Percentiles rank a stretch among this genome's conserved stretches.
phyloP scores from a whole-genome alignment of 2,888 invertebrate genomes.

The Oligia strigilis region DNA sequence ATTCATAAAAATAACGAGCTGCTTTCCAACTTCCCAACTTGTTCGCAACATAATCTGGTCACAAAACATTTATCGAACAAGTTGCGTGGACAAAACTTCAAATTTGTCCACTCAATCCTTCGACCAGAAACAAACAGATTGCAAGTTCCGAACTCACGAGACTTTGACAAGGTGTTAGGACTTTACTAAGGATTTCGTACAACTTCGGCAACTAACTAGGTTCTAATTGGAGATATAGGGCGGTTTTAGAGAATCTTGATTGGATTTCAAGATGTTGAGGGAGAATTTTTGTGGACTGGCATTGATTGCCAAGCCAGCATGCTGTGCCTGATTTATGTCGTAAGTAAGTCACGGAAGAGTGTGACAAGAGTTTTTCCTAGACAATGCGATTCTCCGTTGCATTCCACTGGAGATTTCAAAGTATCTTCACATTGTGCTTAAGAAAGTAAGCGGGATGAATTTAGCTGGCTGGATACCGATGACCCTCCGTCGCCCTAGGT shows the following conservation, averaged over 20 bases:
- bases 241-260: conserved; percentile 21
- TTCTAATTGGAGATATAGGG: conserved; percentile 39
- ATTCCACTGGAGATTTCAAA: background rate
- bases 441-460: too few relatives aligned
- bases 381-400: too few relatives aligned
- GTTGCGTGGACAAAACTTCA: conserved; percentile 19
- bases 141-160: conserved; percentile 56
- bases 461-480: background rate
- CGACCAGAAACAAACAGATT: conserved; percentile 62
- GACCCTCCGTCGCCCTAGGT: too few relatives aligned
- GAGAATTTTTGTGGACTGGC: background rate
- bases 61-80: conserved; percentile 31
- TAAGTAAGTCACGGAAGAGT: background rate
- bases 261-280: background rate
- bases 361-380: background rate
- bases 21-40: conserved; percentile 25
- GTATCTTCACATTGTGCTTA: background rate
- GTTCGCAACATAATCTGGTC: conserved; percentile 31
- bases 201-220: conserved; percentile 38
- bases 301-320: background rate
- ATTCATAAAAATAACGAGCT: conserved; percentile 47
- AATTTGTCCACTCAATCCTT: conserved; percentile 39
- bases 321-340: background rate
- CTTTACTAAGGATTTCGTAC: conserved; percentile 46
- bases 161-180: conserved; percentile 60